A percentile compares a stretch with the other conserved stretches of the same genome.
Conservation (phyloP, 2,113 vertebrate genomes). For the Sebastes schlegelii region DNA sequence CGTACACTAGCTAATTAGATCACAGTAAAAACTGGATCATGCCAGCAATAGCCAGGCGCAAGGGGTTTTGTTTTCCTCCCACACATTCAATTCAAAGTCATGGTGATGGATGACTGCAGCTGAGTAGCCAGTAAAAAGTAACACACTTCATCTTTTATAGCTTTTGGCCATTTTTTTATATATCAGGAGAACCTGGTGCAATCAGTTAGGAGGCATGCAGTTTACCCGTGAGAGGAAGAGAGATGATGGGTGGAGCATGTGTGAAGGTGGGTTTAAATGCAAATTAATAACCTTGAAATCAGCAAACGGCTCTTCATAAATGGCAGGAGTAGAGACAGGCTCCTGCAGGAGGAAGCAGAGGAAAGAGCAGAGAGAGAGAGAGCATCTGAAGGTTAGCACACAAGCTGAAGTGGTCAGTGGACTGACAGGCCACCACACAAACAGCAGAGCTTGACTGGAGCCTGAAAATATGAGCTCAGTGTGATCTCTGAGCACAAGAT, state of each 20-base stretch:
- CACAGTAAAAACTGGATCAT: not conserved
- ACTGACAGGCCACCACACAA: conserved; percentile 13
- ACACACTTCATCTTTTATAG: conserved; percentile 4
- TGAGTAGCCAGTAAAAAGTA: conserved; percentile 6
- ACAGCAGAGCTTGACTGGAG: conserved; percentile 48
- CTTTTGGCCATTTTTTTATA: not conserved
- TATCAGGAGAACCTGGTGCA: conserved; percentile 9
- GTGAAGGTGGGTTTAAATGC: conserved; percentile 29
- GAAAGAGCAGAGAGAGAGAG: conserved; percentile 72
- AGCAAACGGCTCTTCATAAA: conserved; percentile 82
- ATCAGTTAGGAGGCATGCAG: conserved; percentile 18
- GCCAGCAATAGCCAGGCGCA: not conserved
- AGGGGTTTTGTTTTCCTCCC: conserved; percentile 4
- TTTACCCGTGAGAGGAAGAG: not conserved
- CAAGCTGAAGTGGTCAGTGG: conserved; percentile 20
- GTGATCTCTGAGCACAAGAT: conserved; percentile 12
- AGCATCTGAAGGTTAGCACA: conserved; percentile 67
- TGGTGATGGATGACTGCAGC: conserved; percentile 10
- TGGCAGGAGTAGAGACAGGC: conserved; percentile 82
- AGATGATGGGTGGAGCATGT: conserved; percentile 14
- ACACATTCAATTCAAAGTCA: conserved; percentile 6
- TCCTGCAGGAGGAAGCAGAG: conserved; percentile 82
- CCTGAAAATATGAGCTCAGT: conserved; percentile 18
- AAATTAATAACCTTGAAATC: conserved; percentile 84
- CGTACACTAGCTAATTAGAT: not conserved